Percentiles rank a stretch among this genome's conserved stretches.
Evolutionary conservation across 1,140 invertebrate species (phyloP).

Genomic region (Patella vulgata): DNA sequence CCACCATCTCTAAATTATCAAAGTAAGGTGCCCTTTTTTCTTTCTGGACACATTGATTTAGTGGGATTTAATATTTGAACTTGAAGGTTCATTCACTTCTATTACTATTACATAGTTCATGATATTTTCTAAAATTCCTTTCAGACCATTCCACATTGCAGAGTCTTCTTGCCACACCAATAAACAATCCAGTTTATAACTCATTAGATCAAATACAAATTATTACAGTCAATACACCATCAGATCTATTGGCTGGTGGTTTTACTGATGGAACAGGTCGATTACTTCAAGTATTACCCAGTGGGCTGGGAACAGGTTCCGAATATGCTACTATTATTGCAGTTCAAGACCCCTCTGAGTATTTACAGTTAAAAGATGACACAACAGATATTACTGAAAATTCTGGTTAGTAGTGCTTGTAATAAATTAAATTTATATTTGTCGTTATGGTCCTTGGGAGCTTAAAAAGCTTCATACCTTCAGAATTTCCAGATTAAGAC

Average conservation of each 20-base stretch:
- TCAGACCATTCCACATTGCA: conserved; percentile 52
- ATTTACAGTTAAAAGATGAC: conserved; percentile 11
- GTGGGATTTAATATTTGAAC: too few species aligned
- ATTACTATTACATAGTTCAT: too few species aligned
- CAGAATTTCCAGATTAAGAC: too few species aligned
- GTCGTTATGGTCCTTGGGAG: too few species aligned
- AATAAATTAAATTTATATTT: neutral
- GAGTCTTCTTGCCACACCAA: conserved; percentile 50
- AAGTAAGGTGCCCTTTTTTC: too few species aligned
- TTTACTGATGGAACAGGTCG: conserved; percentile 34
- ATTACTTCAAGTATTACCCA: conserved; percentile 50
- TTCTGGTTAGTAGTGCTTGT: neutral
- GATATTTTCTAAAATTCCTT: too few species aligned
- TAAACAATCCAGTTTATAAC: conserved; percentile 35
- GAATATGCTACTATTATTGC: conserved; percentile 53
- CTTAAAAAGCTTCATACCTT: too few species aligned
- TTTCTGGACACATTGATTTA: too few species aligned
- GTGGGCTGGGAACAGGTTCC: conserved; percentile 25
- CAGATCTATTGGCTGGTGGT: conserved; percentile 34
- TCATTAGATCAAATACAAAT: conserved; percentile 54
- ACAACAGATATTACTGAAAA: neutral
- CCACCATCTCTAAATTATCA: too few species aligned
- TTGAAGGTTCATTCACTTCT: too few species aligned
- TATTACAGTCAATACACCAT: conserved; percentile 47
- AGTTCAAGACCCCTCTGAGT: conserved; percentile 28